Conservation (phyloP, 30 jellyfish, hydroid and myxozoan genomes). For the Aurelia sp. region DNA sequence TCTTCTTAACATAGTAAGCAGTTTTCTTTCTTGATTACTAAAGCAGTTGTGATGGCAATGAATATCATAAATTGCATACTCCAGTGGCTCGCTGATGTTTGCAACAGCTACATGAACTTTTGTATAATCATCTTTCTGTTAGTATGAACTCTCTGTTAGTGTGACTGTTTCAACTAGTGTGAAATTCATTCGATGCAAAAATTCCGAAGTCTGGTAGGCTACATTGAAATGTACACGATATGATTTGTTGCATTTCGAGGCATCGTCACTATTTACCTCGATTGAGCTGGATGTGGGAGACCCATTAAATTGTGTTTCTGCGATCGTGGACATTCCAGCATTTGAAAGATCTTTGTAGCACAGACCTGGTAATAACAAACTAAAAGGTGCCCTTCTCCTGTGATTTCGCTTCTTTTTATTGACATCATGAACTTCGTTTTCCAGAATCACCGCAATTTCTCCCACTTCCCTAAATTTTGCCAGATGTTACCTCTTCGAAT, state of each 20-base stretch:
- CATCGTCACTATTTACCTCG: too few relatives aligned
- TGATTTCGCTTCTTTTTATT: constrained; percentile 8
- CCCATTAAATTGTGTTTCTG: too few relatives aligned
- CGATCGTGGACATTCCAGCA: background rate
- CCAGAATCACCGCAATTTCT: background rate
- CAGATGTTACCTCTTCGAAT: too few relatives aligned
- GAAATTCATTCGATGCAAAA: too few relatives aligned
- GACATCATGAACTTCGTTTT: constrained; percentile 5
- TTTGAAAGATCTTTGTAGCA: too few relatives aligned
- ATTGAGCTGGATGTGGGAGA: too few relatives aligned
- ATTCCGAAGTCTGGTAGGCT: too few relatives aligned
- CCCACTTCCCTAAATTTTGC: constrained; percentile 1
- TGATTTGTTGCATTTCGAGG: too few relatives aligned
- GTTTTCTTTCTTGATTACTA: constrained; percentile 26
- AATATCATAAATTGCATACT: constrained; percentile 17
- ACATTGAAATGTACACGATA: too few relatives aligned
- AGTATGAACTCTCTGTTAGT: too few relatives aligned
- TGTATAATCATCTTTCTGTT: background rate
- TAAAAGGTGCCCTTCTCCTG: constrained; percentile 6
- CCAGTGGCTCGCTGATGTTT: constrained; percentile 25
- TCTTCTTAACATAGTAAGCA: background rate
- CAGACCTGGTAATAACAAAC: background rate
- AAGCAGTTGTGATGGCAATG: constrained; percentile 25
- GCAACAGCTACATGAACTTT: too few relatives aligned
- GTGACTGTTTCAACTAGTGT: too few relatives aligned